A percentile compares a stretch with the other conserved stretches of the same genome.
phyloP scores from a whole-genome alignment of 2,888 invertebrate species.

The Callimorpha dominula region DNA sequence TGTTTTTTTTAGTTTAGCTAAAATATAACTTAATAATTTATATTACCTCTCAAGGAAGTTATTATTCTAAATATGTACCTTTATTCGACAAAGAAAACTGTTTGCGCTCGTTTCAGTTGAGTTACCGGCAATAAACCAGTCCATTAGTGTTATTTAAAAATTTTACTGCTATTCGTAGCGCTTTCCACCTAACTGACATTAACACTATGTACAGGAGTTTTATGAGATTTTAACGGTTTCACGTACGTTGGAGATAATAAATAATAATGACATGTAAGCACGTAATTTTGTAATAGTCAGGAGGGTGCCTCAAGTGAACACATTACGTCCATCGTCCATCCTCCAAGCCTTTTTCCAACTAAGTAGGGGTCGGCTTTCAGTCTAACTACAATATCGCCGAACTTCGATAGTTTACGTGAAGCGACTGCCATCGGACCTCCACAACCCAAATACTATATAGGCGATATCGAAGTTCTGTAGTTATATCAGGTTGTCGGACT shows the following conservation, averaged over 20 bases:
- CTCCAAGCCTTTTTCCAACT: no score
- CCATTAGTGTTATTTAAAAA: conserved; percentile 43
- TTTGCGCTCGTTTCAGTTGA: conserved; percentile 10
- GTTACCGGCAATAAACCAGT: conserved; percentile 33
- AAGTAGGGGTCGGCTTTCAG: no score
- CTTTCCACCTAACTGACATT: conserved; percentile 30
- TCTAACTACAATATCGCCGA: no score
- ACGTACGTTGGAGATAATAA: conserved; percentile 38
- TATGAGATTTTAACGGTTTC: conserved; percentile 37
- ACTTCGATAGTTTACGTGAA: no score
- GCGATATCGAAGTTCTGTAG: no score
- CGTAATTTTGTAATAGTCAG: neutral
- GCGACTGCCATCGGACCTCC: no score
- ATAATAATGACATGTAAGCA: neutral
- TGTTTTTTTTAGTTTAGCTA: no score
- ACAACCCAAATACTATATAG: no score
- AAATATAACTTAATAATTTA: no score
- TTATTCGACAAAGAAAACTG: neutral
- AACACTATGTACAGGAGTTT: conserved; percentile 36
- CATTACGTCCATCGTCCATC: neutral
- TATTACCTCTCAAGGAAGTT: no score
- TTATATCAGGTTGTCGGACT: no score
- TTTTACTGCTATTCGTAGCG: conserved; percentile 27
- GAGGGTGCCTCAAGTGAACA: neutral
- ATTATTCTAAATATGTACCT: no score